Percentiles rank a stretch among this genome's conserved stretches.
These are phyloP conservation scores for Zaprionus lineosus DNA, from an alignment of 2,888 invertebrate genomes.

Conservation along the genomic window DNA sequence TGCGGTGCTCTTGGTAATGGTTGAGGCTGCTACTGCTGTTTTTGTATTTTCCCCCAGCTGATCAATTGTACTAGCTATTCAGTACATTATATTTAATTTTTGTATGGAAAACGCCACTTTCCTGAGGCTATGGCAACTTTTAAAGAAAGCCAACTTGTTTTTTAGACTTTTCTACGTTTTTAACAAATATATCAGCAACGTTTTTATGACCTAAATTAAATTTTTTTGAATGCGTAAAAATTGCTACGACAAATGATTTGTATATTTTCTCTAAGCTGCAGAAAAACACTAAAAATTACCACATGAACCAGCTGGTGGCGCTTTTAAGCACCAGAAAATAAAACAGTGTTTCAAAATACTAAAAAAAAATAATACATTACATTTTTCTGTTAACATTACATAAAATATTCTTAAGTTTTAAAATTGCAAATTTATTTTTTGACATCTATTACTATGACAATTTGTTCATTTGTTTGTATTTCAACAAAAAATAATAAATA, in stretches of 20 bases:
- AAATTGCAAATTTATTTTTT: too few species aligned
- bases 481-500: too few species aligned
- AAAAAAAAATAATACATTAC: background rate
- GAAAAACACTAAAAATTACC: slow-evolving; percentile 41
- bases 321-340: slow-evolving; percentile 29
- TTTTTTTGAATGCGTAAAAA: slow-evolving; percentile 63
- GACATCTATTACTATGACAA: too few species aligned
- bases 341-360: slow-evolving; percentile 26
- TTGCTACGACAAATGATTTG: slow-evolving; percentile 64
- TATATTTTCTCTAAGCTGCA: slow-evolving; percentile 57
- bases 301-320: slow-evolving; percentile 43
- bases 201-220: slow-evolving; percentile 36
- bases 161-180: background rate
- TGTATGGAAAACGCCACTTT: slow-evolving; percentile 3
- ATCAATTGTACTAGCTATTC: slow-evolving; percentile 38
- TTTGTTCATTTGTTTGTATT: too few species aligned
- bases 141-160: slow-evolving; percentile 4
- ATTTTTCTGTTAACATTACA: background rate
- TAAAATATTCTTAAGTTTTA: background rate
- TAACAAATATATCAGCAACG: slow-evolving; percentile 14
- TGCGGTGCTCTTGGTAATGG: slow-evolving; percentile 3
- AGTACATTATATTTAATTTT: slow-evolving; percentile 39
- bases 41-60: slow-evolving; percentile 53
- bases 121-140: background rate
- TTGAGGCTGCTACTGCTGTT: slow-evolving; percentile 22